Evolutionary conservation across 2,797 vertebrate genomes (phyloP).

Genomic region (Ctenosaura bakeri): DNA sequence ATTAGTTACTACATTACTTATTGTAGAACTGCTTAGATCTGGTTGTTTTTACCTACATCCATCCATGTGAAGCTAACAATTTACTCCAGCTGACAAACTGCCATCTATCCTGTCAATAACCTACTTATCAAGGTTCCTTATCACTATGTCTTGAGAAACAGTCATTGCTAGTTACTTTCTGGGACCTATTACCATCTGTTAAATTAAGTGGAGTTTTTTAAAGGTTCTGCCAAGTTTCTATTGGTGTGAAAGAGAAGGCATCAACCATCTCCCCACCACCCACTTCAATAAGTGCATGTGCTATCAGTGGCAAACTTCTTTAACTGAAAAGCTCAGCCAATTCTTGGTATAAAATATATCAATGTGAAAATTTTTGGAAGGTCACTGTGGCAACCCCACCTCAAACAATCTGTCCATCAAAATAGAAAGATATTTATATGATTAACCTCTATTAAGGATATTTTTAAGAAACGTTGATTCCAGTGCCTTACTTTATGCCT

Average conservation of each 20-base stretch:
- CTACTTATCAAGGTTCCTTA: conserved; percentile 46
- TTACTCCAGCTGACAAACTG: conserved; percentile 54
- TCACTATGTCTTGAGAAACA: conserved; percentile 39
- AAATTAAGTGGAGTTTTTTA: conserved; percentile 48
- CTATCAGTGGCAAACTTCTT: not conserved
- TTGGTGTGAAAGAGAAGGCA: not conserved
- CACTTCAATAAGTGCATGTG: not conserved
- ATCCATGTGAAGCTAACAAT: not conserved
- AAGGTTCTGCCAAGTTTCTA: conserved; percentile 37
- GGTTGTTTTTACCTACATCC: not conserved
- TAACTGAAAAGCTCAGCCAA: not conserved
- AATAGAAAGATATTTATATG: not conserved
- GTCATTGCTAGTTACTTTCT: conserved; percentile 44
- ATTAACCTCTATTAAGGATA: not conserved
- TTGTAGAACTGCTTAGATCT: not conserved
- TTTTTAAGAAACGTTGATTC: not conserved
- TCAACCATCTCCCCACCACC: not conserved
- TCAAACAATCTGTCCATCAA: too few species aligned
- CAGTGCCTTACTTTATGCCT: too few species aligned
- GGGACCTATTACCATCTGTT: conserved; percentile 33
- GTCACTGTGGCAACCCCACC: not conserved
- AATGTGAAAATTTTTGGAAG: not conserved
- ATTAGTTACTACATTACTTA: not conserved
- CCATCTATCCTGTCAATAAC: conserved; percentile 53
- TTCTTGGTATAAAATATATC: not conserved